These are phyloP conservation scores for Acronicta psi DNA, from an alignment of 2,888 invertebrate species.

Conservation along the genomic window DNA sequence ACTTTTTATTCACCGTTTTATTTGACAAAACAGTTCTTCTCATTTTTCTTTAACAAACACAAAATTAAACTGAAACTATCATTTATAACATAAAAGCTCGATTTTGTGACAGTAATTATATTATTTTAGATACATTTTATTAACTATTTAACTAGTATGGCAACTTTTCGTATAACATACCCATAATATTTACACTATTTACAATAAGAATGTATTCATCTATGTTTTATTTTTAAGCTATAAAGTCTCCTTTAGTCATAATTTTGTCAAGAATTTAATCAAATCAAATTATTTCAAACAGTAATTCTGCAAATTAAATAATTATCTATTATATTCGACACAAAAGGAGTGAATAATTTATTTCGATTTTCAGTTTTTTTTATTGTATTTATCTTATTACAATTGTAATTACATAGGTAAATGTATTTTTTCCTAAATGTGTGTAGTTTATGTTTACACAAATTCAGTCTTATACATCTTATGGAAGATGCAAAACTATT, in stretches of 20 bases:
- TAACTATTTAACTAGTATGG: conserved; percentile 70
- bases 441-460: conserved; percentile 63
- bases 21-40: conserved; percentile 17
- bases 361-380: not conserved
- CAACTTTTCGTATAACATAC: conserved; percentile 75
- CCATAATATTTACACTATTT: conserved; percentile 62
- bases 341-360: not conserved
- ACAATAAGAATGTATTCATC: conserved; percentile 55
- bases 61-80: conserved; percentile 43
- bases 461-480: conserved; percentile 79
- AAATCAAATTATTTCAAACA: not conserved
- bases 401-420: conserved; percentile 34
- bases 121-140: conserved; percentile 58
- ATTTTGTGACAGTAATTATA: conserved; percentile 63
- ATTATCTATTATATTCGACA: not conserved
- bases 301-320: not conserved
- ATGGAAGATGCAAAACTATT: conserved; percentile 67
- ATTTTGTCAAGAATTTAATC: not conserved
- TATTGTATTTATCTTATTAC: conserved; percentile 12
- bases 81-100: conserved; percentile 71
- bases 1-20: conserved; percentile 24
- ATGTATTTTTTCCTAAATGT: conserved; percentile 55
- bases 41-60: conserved; percentile 32
- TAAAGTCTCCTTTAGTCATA: conserved; percentile 39
- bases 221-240: conserved; percentile 49